Conservation (phyloP, 2,113 vertebrate genomes). For the Lamprologus speciosus region DNA sequence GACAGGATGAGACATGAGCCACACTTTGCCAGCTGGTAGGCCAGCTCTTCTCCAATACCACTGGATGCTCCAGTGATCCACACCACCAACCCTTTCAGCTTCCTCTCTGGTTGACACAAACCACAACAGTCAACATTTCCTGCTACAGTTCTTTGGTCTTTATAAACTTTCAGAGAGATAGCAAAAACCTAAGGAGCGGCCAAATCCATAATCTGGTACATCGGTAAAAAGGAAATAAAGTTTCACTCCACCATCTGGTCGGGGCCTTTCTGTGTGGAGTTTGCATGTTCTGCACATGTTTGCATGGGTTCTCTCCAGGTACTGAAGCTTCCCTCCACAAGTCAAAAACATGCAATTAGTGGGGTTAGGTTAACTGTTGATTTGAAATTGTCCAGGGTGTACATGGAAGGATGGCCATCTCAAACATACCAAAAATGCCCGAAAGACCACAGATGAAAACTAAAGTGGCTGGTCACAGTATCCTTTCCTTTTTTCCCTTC, state of each 20-base stretch:
- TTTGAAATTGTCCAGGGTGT: not conserved
- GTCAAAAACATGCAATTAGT: not conserved
- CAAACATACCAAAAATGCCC: not conserved
- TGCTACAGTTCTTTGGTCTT: not conserved
- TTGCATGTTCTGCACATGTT: not conserved
- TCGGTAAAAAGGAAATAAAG: not conserved
- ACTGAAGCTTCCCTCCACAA: not conserved
- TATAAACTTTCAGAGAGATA: not conserved
- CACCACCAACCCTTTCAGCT: conserved; percentile 79
- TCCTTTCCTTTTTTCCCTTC: not conserved
- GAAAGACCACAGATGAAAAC: not conserved
- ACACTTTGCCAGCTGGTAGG: conserved; percentile 35
- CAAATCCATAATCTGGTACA: not conserved
- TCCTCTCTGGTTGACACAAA: conserved; percentile 66
- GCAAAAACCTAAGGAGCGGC: not conserved
- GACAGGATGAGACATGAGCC: conserved; percentile 83
- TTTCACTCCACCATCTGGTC: not conserved
- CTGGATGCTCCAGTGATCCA: conserved; percentile 96
- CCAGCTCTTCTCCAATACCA: conserved; percentile 83
- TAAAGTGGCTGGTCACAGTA: not conserved
- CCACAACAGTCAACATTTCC: not conserved
- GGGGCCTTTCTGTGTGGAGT: not conserved
- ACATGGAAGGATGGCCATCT: not conserved
- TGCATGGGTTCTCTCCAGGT: not conserved
- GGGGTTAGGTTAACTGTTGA: not conserved